These are phyloP conservation scores for Neria commutata DNA, from an alignment of 2,888 invertebrate species.

Conservation along the genomic window DNA sequence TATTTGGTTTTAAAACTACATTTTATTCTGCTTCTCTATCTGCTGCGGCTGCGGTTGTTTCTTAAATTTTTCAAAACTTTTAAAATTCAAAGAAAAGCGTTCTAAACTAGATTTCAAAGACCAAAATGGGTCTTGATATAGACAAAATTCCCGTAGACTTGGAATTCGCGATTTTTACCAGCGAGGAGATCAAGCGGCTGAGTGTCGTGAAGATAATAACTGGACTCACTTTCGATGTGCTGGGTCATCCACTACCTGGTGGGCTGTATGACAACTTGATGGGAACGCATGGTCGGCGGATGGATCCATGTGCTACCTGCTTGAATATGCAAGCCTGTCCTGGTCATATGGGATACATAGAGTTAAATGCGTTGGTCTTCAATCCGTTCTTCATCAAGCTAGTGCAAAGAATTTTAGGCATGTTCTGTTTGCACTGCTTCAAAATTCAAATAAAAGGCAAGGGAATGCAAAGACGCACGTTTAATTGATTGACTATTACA, in stretches of 20 bases:
- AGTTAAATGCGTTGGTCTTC: conserved; percentile 83
- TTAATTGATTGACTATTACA: neutral
- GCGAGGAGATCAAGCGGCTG: conserved; percentile 77
- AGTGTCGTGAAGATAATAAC: conserved; percentile 84
- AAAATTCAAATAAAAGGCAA: conserved; percentile 71
- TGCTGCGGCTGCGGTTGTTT: too few species aligned
- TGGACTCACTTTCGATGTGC: conserved; percentile 76
- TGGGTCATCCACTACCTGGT: conserved; percentile 81
- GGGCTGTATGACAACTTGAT: conserved; percentile 91
- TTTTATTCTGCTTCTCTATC: too few species aligned
- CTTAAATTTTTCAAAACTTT: neutral
- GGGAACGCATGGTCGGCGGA: conserved; percentile 64
- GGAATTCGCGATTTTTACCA: conserved; percentile 74
- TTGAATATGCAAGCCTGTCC: conserved; percentile 72
- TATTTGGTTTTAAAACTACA: too few species aligned
- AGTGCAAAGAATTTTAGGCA: conserved; percentile 71
- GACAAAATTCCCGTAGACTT: conserved; percentile 59
- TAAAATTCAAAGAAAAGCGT: neutral
- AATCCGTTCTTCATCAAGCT: conserved; percentile 88
- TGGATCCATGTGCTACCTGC: conserved; percentile 83
- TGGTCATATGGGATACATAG: conserved; percentile 96
- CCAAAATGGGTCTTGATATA: conserved; percentile 39
- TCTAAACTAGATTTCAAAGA: conserved; percentile 41
- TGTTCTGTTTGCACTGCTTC: conserved; percentile 75
- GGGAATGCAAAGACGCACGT: neutral